phyloP scores from a whole-genome alignment of 2,888 invertebrate species.

The Drosophila monieri region DNA sequence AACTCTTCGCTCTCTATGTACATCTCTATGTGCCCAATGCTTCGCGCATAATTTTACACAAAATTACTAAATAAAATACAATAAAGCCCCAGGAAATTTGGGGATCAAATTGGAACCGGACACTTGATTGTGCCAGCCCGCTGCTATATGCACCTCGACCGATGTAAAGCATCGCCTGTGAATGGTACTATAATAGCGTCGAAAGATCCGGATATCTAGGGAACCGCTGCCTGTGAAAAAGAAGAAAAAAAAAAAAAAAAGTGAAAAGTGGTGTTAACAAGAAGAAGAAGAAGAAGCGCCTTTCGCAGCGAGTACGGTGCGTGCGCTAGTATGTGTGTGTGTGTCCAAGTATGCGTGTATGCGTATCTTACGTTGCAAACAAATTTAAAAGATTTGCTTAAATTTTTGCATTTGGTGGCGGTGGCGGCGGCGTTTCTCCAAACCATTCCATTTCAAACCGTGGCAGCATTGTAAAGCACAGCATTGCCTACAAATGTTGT shows the following conservation, averaged over 20 bases:
- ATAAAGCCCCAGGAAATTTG: not conserved
- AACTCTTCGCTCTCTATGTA: not conserved
- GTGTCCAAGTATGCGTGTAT: slow-evolving; percentile 30
- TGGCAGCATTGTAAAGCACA: slow-evolving; percentile 46
- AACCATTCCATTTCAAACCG: slow-evolving; percentile 10
- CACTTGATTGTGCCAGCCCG: not conserved
- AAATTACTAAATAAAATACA: not conserved
- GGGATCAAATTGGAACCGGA: not conserved
- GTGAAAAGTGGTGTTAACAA: slow-evolving; percentile 67
- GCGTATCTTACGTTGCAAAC: slow-evolving; percentile 70
- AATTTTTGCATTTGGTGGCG: slow-evolving; percentile 48
- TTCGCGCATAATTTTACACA: slow-evolving; percentile 4
- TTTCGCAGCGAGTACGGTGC: slow-evolving; percentile 48
- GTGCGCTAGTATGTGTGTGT: slow-evolving; percentile 27
- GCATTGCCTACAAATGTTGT: slow-evolving; percentile 72
- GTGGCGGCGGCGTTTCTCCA: slow-evolving; percentile 49
- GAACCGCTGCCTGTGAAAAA: slow-evolving; percentile 36
- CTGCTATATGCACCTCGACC: not conserved
- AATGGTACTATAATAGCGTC: not conserved
- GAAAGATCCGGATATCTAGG: slow-evolving; percentile 6
- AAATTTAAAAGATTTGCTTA: slow-evolving; percentile 58
- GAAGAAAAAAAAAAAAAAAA: slow-evolving; percentile 74
- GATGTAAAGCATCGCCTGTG: not conserved
- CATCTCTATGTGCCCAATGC: slow-evolving; percentile 1
- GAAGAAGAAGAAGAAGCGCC: slow-evolving; percentile 36